Conservation (phyloP, 2,888 invertebrate genomes). For the Lamellibrachia columna region DNA sequence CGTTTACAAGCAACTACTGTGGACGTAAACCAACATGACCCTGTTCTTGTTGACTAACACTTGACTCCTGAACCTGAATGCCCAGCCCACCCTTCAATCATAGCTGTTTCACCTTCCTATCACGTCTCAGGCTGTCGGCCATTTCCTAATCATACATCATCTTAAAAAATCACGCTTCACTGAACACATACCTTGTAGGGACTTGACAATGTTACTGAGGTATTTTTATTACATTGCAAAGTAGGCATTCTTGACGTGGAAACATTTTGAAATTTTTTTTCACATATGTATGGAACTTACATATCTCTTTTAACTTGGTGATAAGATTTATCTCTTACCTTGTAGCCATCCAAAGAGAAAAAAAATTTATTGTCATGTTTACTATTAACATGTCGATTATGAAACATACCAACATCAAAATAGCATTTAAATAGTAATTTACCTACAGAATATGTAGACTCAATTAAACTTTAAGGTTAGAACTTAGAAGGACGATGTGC, state of each 20-base stretch:
- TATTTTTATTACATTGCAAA: slow-evolving; percentile 3
- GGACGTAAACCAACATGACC: not conserved
- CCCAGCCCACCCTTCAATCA: not conserved
- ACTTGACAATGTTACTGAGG: not conserved
- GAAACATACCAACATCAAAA: too few species aligned
- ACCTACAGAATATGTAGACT: too few species aligned
- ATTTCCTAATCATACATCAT: slow-evolving; percentile 2
- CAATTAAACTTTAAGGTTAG: too few species aligned
- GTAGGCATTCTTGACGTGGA: not conserved
- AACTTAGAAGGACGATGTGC: too few species aligned
- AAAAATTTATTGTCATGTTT: not conserved
- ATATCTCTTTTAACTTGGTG: not conserved
- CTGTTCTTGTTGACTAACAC: not conserved
- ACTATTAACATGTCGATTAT: too few species aligned
- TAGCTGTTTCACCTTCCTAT: not conserved
- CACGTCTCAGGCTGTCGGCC: not conserved
- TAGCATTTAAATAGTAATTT: too few species aligned
- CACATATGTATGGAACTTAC: not conserved
- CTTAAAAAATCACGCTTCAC: not conserved
- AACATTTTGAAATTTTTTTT: not conserved
- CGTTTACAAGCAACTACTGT: not conserved
- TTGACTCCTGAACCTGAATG: not conserved
- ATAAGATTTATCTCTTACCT: not conserved
- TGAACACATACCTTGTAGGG: not conserved
- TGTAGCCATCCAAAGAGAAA: not conserved